Conservation (phyloP, 2,113 vertebrate genomes). For the Cromileptes altivelis region DNA sequence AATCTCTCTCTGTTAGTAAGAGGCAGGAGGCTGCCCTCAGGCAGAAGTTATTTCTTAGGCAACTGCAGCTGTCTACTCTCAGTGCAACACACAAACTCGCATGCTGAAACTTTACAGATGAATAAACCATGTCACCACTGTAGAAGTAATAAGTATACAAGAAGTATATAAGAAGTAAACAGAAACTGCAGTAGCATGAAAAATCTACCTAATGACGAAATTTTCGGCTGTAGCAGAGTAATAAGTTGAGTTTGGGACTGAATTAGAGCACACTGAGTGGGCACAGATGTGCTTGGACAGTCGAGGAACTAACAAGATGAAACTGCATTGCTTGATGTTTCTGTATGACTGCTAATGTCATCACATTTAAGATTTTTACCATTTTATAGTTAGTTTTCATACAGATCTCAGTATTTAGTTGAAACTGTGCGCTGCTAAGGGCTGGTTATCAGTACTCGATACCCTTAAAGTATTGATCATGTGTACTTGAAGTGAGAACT, state of each 20-base stretch:
- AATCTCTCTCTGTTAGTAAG: neutral
- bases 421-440: no score
- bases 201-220: conserved; percentile 40
- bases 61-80: conserved; percentile 47
- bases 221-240: neutral
- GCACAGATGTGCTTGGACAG: neutral
- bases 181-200: conserved; percentile 18
- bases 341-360: neutral
- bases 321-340: neutral
- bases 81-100: conserved; percentile 8
- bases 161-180: no score
- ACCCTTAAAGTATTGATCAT: no score
- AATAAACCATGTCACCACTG: conserved; percentile 25
- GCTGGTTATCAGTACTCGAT: no score
- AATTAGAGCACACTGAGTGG: conserved; percentile 5
- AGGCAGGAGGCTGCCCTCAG: conserved; percentile 39
- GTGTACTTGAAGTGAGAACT: no score
- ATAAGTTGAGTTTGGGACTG: neutral
- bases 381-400: neutral
- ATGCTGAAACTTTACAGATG: conserved; percentile 41
- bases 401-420: neutral
- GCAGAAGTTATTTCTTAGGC: conserved; percentile 46
- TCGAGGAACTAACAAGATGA: neutral
- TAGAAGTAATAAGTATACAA: conserved; percentile 38
- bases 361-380: neutral